Percentiles rank a stretch among this genome's conserved stretches.
Evolutionary conservation across 2,113 vertebrate genomes (phyloP).

Genomic region (Tachysurus fulvidraco): DNA sequence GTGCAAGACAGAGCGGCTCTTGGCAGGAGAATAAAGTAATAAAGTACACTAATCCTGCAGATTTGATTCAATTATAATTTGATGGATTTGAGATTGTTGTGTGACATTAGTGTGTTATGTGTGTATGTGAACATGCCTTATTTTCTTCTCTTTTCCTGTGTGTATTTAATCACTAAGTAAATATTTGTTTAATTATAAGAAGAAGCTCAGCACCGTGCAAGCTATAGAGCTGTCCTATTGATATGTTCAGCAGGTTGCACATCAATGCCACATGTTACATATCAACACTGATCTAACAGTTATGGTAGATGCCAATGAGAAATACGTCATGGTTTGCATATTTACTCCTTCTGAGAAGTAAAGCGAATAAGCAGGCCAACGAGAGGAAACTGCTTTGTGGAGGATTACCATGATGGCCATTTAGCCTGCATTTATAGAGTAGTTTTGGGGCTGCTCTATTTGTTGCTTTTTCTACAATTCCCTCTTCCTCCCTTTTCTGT

Average conservation of each 20-base stretch:
- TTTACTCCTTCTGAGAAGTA: background rate
- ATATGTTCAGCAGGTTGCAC: background rate
- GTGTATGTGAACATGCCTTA: background rate
- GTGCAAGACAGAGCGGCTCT: background rate
- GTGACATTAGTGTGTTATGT: background rate
- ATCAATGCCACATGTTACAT: background rate
- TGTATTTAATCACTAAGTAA: conserved; percentile 12
- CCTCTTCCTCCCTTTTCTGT: background rate
- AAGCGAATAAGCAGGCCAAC: conserved; percentile 13
- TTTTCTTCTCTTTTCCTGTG: background rate
- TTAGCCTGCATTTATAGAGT: conserved; percentile 3
- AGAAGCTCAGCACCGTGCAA: background rate
- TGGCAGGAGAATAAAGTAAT: conserved; percentile 28
- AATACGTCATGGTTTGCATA: background rate
- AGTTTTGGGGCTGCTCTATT: background rate
- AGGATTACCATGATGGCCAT: conserved; percentile 7
- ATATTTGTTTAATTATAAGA: background rate
- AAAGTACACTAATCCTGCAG: conserved; percentile 25
- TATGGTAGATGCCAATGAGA: background rate
- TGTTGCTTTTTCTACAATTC: background rate
- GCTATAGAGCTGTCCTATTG: background rate
- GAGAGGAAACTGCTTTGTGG: conserved; percentile 3
- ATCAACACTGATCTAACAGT: background rate
- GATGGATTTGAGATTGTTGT: background rate
- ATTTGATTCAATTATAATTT: conserved; percentile 29